Evolutionary conservation across 2,888 invertebrate species (phyloP), one percentile per base, ranked within the genome.

Genomic region (Acronicta alni): DNA sequence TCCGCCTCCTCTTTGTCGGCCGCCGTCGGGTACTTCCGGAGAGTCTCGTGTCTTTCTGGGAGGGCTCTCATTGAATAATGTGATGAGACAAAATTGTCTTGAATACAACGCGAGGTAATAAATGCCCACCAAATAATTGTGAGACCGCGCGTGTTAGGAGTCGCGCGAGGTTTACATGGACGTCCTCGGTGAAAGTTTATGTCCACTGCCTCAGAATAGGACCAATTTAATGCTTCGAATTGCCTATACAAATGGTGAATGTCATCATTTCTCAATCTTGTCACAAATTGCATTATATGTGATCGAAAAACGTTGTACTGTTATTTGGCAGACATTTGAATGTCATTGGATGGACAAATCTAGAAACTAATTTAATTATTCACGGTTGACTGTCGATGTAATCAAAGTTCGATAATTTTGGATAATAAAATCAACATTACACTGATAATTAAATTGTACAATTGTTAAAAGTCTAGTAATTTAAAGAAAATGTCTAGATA

Each of bases 21-120:
- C 56, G 53, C 49, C 38, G 72, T 80, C 81, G 72, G 61, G 42
- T 67, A 84, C 81, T 83, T 84, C 84, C 84, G 86, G 82, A 83
- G 58, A 59, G 57, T 66, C 76, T 75, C 72, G 68, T 72, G 72
- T 74, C 85, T 72, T 75, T 83, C 75, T 88, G 88, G 88, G 90
- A 86, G 88, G 88, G 84, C 87, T 78, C 71, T 79, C 76, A 82
- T 81, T 83, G 84, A 86, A 81, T 86, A 83, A 86, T 85, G 83
- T 74, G 84, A 85, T 83, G 87, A 84, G 84, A 86, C 87, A 81
- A 86, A 87, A 86, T 86, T 83, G 85, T 85, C 84, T 82, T 81
- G 81, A 84, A 86, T 83, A 84, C 81, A 82, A 84, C 79, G 75
- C 79, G 74, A 67, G 72, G 79, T 84, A 81, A 87, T 85, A 86